Percentiles rank a stretch among this genome's conserved stretches.
Evolutionary conservation across 2,797 vertebrate species (phyloP).

Genomic region (Apodemus agrarius): DNA sequence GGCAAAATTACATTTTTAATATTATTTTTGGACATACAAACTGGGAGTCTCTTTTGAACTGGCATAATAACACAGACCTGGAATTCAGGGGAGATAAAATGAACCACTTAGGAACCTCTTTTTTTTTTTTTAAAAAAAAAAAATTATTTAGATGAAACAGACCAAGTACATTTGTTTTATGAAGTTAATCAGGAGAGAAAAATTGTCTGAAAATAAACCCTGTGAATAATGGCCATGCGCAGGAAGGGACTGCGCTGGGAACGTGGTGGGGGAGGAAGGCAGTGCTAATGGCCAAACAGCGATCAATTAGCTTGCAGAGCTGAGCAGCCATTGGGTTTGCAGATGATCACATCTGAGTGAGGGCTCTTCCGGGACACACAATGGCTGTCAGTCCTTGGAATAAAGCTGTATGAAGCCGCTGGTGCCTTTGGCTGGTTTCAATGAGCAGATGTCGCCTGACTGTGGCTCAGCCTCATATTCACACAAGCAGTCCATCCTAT

Average conservation of each 20-base stretch:
- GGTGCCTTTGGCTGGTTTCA: constrained; percentile 66
- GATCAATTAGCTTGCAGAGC: constrained; percentile 55
- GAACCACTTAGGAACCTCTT: background rate
- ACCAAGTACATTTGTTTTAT: constrained; percentile 50
- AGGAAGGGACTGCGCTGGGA: background rate
- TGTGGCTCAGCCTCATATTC: constrained; percentile 49
- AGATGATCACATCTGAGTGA: constrained; percentile 59
- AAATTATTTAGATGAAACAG: constrained; percentile 43
- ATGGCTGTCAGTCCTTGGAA: constrained; percentile 34
- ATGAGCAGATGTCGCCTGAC: constrained; percentile 67
- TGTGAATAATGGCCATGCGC: background rate
- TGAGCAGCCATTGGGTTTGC: constrained; percentile 49
- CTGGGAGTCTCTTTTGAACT: constrained; percentile 41
- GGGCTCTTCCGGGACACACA: constrained; percentile 62
- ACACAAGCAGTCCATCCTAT: background rate
- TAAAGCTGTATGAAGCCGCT: constrained; percentile 50
- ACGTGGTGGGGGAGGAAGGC: background rate
- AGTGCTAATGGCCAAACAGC: constrained; percentile 41
- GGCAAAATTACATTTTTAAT: constrained; percentile 19
- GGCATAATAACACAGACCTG: background rate
- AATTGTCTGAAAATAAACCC: constrained; percentile 5
- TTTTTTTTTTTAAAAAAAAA: too few species aligned
- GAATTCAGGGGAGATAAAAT: constrained; percentile 1
- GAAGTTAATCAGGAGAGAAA: constrained; percentile 66
- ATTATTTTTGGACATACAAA: constrained; percentile 52